Evolutionary conservation across 2,888 invertebrate genomes (phyloP).

Genomic region (Tolmerus cingulatus): DNA sequence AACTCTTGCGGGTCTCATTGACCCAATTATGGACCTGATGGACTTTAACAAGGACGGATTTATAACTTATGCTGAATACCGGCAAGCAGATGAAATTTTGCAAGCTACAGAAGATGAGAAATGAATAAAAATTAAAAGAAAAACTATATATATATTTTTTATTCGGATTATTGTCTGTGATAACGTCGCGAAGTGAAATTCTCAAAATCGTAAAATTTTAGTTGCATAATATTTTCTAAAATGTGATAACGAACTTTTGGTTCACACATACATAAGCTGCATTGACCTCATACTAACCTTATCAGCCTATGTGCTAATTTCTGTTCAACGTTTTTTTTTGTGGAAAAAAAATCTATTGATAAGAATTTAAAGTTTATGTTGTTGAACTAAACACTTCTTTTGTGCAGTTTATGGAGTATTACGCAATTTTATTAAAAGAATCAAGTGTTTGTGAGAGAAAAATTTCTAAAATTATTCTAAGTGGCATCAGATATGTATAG

Average conservation of each 20-base stretch:
- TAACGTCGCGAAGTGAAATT: too few relatives aligned
- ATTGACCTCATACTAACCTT: neutral
- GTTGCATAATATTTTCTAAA: too few relatives aligned
- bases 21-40: slow-evolving; percentile 65
- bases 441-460: too few relatives aligned
- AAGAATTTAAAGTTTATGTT: neutral
- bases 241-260: too few relatives aligned
- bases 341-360: neutral
- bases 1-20: slow-evolving; percentile 58
- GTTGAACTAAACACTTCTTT: too few relatives aligned
- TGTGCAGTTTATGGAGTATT: too few relatives aligned
- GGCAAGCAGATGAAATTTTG: slow-evolving; percentile 35
- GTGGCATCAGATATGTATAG: too few relatives aligned
- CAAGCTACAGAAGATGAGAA: neutral
- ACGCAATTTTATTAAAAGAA: too few relatives aligned
- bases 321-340: too few relatives aligned
- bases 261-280: neutral
- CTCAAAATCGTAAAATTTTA: too few relatives aligned
- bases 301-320: neutral
- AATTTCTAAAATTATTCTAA: too few relatives aligned
- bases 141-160: neutral
- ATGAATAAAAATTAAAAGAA: neutral
- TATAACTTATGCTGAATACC: slow-evolving; percentile 65
- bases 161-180: neutral
- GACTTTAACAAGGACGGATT: slow-evolving; percentile 70